Conservation (phyloP, 2,113 vertebrate species). For the Vidua macroura region DNA sequence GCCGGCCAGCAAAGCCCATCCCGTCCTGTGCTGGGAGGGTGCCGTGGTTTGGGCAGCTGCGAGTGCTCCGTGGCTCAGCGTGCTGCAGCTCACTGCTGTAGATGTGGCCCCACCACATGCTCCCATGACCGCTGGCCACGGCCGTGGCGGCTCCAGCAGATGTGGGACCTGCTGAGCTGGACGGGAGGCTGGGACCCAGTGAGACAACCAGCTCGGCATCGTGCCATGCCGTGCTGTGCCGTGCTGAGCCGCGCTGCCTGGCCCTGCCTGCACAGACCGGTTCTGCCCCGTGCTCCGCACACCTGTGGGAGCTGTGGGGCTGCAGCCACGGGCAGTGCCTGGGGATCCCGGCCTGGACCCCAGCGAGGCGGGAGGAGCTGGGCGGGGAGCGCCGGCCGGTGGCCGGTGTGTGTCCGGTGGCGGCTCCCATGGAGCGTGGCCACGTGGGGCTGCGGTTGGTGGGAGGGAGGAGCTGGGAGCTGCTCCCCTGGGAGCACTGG, state of each 20-base stretch:
- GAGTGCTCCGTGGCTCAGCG: neutral
- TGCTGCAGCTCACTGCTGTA: neutral
- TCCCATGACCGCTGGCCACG: neutral
- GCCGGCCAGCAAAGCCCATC: neutral
- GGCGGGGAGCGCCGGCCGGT: accelerated
- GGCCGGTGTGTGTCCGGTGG: accelerated
- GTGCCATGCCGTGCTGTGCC: neutral
- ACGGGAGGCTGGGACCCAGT: neutral
- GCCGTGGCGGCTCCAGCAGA: neutral
- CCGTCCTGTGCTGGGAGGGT: neutral
- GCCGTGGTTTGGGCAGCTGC: constrained; percentile 51
- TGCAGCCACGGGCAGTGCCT: accelerated
- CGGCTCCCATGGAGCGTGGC: neutral
- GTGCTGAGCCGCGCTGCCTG: accelerated
- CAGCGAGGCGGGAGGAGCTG: accelerated
- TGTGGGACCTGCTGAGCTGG: neutral
- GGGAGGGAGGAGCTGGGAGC: constrained; percentile 44
- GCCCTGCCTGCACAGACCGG: constrained; percentile 3
- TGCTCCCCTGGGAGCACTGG: constrained; percentile 24
- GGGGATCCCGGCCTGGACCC: accelerated
- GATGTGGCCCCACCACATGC: neutral
- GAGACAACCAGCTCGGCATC: neutral
- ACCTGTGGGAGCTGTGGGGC: neutral
- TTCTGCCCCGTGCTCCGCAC: neutral
- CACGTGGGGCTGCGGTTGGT: neutral